phyloP scores from a whole-genome alignment of 2,797 vertebrate genomes.

The Mustela erminea region DNA sequence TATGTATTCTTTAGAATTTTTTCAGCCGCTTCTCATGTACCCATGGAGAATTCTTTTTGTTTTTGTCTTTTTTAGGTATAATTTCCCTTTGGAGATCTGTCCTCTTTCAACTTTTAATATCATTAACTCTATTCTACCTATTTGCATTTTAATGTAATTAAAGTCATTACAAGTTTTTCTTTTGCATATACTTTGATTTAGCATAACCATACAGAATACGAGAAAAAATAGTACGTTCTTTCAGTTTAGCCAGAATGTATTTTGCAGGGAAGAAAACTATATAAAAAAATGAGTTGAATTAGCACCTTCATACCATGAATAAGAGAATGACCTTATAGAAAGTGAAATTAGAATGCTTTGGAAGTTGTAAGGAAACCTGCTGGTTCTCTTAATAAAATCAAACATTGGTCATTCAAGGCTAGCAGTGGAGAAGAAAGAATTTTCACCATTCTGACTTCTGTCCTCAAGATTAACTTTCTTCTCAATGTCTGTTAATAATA shows the following conservation, averaged over 20 bases:
- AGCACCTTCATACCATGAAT: background rate
- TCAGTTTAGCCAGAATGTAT: background rate
- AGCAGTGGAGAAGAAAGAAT: background rate
- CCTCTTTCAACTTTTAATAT: background rate
- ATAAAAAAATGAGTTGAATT: background rate
- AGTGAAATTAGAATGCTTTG: slow-evolving; percentile 57
- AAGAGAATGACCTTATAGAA: slow-evolving; percentile 20
- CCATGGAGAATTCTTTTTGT: background rate
- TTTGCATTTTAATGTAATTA: slow-evolving; percentile 19
- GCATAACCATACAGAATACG: background rate
- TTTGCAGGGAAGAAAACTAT: background rate
- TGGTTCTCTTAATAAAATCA: slow-evolving; percentile 47
- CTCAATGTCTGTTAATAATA: slow-evolving; percentile 16
- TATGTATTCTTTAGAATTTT: background rate
- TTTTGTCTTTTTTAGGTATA: background rate
- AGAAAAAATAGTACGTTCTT: background rate
- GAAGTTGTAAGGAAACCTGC: background rate
- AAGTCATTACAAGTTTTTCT: background rate
- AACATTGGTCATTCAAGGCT: background rate
- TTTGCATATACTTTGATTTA: background rate
- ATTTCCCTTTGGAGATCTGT: background rate
- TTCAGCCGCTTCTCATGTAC: background rate
- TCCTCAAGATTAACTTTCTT: slow-evolving; percentile 22
- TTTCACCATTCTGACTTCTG: background rate
- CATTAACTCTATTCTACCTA: background rate